Base-by-base conservation (phyloP, 92 coral and sea anemone species). In the Pocillopora meandrina region DNA sequence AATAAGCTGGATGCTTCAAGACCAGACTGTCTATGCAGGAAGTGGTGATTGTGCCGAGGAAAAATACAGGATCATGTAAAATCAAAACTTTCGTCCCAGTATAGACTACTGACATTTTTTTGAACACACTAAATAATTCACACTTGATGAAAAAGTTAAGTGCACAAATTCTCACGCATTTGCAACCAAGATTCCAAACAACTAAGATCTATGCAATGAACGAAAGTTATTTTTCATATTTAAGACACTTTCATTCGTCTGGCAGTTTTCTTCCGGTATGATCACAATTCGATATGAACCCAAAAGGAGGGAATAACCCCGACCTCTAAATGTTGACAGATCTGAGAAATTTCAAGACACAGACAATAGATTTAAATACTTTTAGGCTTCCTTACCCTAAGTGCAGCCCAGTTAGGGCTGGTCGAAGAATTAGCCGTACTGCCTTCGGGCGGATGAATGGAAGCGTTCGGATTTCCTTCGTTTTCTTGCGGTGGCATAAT, bases 361-460 rank as follows among this genome's bases (percentile, higher is more conserved):
- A n/a, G 42, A 71, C 61, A 36, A 71, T 23, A 52, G 67, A 55
- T 65, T 49, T 47, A 79, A 16, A n/a, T 42, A 42, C 52, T 42
- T 42, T 42, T 49, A 71, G 6, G 13, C 17, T 13, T 75, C 74
- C 92, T 85, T 60, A 89, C 92, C 76, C 84, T 89, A 57, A 89
- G 79, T 5, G 86, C 92, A 12, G 89, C 34, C 92, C 92, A 89
- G 75, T 89, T 89, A 36, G 89, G 74, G 65, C 65, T 74, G 7
- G 74, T 2, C 13, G 86, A 49, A 3, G 80, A 12, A 19, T 17
- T 49, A 55, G 84, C 56, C 1, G 72, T 3, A 47, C 61, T 61
- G 2, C 55, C 15, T 2, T 56, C 56, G 4, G 80, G 16, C 12
- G 73, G 55, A 56, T 26, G 47, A 18, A 52, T 13, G 17, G 79